Evolutionary conservation across 2,888 invertebrate species (phyloP).

Genomic region (Pheosia tremula): DNA sequence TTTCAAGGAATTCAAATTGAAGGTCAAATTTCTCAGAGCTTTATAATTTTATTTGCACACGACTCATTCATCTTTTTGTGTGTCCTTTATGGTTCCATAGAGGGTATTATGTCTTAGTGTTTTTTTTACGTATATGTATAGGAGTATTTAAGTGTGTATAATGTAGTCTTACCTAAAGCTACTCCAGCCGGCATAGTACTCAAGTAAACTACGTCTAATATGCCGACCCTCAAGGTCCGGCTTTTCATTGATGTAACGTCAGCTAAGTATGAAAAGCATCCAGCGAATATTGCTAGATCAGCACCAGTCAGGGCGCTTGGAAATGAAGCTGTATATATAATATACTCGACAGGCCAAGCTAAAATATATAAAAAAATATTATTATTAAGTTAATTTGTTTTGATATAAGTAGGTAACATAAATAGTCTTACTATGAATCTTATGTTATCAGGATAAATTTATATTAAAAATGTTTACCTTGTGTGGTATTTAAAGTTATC

Average conservation of each 20-base stretch:
- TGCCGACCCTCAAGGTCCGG: constrained; percentile 91
- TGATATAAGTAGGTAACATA: too few relatives aligned
- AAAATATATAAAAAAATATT: constrained; percentile 36
- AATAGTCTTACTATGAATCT: too few relatives aligned
- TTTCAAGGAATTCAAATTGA: neutral
- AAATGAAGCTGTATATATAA: constrained; percentile 90
- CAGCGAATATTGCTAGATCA: constrained; percentile 91
- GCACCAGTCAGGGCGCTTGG: constrained; percentile 91
- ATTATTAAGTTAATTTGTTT: neutral
- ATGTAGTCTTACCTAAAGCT: constrained; percentile 84
- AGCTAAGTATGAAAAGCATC: constrained; percentile 91
- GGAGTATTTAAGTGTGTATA: neutral
- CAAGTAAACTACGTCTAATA: constrained; percentile 92
- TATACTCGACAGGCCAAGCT: constrained; percentile 89
- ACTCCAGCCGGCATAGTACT: constrained; percentile 93
- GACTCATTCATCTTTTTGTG: neutral
- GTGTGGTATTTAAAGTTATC: constrained; percentile 88
- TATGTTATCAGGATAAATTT: neutral
- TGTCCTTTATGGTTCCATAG: neutral
- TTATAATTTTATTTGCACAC: neutral
- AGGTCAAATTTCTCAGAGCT: neutral
- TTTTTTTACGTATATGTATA: too few relatives aligned
- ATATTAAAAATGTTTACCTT: constrained; percentile 60
- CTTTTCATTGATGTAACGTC: constrained; percentile 88
- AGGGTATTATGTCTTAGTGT: too few relatives aligned